Conservation (phyloP, 2,888 invertebrate species). For the Acanthosoma haemorrhoidale region DNA sequence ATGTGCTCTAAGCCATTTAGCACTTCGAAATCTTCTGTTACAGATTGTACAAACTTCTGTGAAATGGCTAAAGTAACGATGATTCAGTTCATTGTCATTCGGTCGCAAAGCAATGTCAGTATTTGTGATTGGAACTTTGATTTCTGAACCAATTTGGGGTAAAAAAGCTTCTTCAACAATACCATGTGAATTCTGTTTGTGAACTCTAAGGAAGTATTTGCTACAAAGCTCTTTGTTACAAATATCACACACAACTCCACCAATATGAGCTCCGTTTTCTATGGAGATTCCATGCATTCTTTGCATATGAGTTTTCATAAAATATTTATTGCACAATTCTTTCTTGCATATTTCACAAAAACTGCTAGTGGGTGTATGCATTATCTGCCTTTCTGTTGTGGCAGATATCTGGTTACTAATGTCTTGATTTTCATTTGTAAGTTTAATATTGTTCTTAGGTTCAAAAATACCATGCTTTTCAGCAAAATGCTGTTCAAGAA, state of each 20-base stretch:
- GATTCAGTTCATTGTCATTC: slow-evolving; percentile 53
- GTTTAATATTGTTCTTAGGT: slow-evolving; percentile 22
- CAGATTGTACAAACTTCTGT: slow-evolving; percentile 80
- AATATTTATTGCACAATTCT: slow-evolving; percentile 98
- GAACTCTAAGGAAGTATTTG: slow-evolving; percentile 93
- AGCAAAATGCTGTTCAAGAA: slow-evolving; percentile 36
- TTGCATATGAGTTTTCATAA: slow-evolving; percentile 99
- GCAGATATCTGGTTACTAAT: slow-evolving; percentile 9
- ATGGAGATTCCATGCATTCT: slow-evolving; percentile 96
- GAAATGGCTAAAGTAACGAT: slow-evolving; percentile 61
- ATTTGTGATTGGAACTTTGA: slow-evolving; percentile 36
- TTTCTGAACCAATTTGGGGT: slow-evolving; percentile 39
- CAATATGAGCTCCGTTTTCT: slow-evolving; percentile 85
- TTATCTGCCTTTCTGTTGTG: slow-evolving; percentile 36
- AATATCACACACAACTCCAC: slow-evolving; percentile 92
- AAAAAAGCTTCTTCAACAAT: slow-evolving; percentile 74
- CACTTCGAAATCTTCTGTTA: slow-evolving; percentile 77
- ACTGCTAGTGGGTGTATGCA: slow-evolving; percentile 60
- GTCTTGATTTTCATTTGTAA: slow-evolving; percentile 31
- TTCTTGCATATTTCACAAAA: slow-evolving; percentile 98
- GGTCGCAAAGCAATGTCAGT: slow-evolving; percentile 48
- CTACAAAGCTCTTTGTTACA: slow-evolving; percentile 98
- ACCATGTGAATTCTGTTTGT: slow-evolving; percentile 96
- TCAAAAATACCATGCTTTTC: slow-evolving; percentile 36
- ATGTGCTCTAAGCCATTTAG: slow-evolving; percentile 83